A percentile compares a stretch with the other conserved stretches of the same genome.
phyloP scores from a whole-genome alignment of 2,888 invertebrate species.

The Fragum fragum region DNA sequence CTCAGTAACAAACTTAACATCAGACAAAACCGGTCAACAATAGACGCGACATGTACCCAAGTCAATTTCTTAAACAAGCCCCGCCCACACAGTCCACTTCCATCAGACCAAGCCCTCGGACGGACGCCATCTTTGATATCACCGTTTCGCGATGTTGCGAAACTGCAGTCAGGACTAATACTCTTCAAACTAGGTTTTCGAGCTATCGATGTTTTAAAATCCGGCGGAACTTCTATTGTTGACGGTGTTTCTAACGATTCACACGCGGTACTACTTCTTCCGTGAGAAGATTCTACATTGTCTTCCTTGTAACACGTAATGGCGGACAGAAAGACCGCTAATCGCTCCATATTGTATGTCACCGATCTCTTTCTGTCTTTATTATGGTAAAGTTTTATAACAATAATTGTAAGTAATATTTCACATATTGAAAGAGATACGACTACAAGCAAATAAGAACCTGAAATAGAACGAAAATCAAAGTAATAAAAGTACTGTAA shows the following conservation, averaged over 20 bases:
- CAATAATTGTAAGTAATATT: constrained; percentile 39
- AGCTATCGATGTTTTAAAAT: constrained; percentile 47
- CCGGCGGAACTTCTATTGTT: constrained; percentile 41
- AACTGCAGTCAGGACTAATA: constrained; percentile 57
- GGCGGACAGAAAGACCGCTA: constrained; percentile 29
- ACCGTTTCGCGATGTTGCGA: constrained; percentile 54
- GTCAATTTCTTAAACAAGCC: constrained; percentile 41
- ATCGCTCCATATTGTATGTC: constrained; percentile 19
- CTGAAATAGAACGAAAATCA: constrained; percentile 48
- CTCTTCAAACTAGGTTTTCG: constrained; percentile 53
- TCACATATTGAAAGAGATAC: constrained; percentile 49
- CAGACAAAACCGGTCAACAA: constrained; percentile 55
- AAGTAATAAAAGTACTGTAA: no score
- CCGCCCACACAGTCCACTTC: constrained; percentile 50
- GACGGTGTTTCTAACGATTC: constrained; percentile 46
- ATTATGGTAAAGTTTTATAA: constrained; percentile 47
- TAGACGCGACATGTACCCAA: constrained; percentile 44
- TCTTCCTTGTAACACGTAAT: constrained; percentile 41
- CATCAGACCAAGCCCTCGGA: constrained; percentile 45
- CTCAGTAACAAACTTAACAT: constrained; percentile 44
- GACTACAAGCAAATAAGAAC: constrained; percentile 38
- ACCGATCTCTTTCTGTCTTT: constrained; percentile 41
- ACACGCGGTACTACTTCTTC: constrained; percentile 40
- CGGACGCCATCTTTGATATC: constrained; percentile 38
- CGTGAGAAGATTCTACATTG: not conserved